Evolutionary conservation across 2,797 vertebrate species (phyloP).

Genomic region (Eurystomus glaucurus): DNA sequence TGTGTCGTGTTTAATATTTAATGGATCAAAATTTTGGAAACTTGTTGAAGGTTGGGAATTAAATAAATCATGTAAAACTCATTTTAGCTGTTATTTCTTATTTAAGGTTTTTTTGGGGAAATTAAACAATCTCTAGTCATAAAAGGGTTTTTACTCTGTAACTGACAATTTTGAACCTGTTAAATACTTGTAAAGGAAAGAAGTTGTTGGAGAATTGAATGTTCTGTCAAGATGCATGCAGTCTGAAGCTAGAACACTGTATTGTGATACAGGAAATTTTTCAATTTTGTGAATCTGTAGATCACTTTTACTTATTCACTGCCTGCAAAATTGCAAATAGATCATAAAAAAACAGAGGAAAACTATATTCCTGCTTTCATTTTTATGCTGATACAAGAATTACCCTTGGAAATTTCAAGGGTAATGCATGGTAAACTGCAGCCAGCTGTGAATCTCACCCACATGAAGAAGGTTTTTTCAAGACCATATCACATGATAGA

Average conservation of each 20-base stretch:
- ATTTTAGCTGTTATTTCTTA: neutral
- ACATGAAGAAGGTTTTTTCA: neutral
- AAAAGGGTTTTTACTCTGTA: neutral
- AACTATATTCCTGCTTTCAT: neutral
- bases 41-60: neutral
- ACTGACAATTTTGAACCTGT: neutral
- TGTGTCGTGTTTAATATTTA: neutral
- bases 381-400: neutral
- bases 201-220: neutral
- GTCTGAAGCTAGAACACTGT: neutral
- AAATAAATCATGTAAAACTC: neutral
- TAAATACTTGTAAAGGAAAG: neutral
- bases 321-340: neutral
- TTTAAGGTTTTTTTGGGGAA: neutral
- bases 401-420: neutral
- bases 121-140: neutral
- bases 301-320: neutral
- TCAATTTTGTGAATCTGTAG: neutral
- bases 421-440: neutral
- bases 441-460: neutral
- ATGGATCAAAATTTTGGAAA: neutral
- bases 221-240: neutral
- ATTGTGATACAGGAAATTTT: neutral
- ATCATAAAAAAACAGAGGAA: accelerated
- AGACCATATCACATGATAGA: accelerated